These are phyloP conservation scores for Stenichneumon culpator DNA, from an alignment of 2,888 invertebrate genomes.

Conservation along the genomic window DNA sequence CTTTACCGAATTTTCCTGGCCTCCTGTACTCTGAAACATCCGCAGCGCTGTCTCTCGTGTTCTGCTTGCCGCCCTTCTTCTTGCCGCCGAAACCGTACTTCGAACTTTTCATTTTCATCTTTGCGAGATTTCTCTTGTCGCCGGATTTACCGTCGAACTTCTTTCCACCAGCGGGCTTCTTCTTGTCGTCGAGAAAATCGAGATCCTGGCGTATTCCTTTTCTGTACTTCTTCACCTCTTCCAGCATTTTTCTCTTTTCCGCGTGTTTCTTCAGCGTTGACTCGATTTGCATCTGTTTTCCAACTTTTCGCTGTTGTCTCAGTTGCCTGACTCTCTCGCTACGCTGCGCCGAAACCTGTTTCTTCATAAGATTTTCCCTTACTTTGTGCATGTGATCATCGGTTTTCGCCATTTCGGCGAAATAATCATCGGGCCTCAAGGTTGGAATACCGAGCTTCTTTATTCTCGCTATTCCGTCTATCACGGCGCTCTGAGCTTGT, in stretches of 20 bases:
- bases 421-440: slow-evolving; percentile 97
- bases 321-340: slow-evolving; percentile 96
- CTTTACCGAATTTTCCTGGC: slow-evolving; percentile 76
- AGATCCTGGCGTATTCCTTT: slow-evolving; percentile 93
- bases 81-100: slow-evolving; percentile 98
- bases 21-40: slow-evolving; percentile 88
- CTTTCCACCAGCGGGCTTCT: slow-evolving; percentile 75
- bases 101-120: slow-evolving; percentile 90
- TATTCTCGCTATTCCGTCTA: slow-evolving; percentile 92
- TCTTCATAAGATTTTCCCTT: slow-evolving; percentile 92
- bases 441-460: slow-evolving; percentile 92
- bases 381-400: slow-evolving; percentile 99
- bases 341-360: slow-evolving; percentile 93
- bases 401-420: slow-evolving; percentile 99
- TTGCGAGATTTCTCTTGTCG: slow-evolving; percentile 83
- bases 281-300: slow-evolving; percentile 95
- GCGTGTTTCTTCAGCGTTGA: slow-evolving; percentile 93
- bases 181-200: slow-evolving; percentile 92
- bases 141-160: slow-evolving; percentile 79
- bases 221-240: slow-evolving; percentile 96
- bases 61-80: slow-evolving; percentile 95
- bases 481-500: slow-evolving; percentile 94
- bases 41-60: slow-evolving; percentile 93
- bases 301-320: slow-evolving; percentile 96
- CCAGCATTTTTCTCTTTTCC: slow-evolving; percentile 96